Conservation (phyloP, 2,797 vertebrate species). For the Acipenser oxyrinchus region DNA sequence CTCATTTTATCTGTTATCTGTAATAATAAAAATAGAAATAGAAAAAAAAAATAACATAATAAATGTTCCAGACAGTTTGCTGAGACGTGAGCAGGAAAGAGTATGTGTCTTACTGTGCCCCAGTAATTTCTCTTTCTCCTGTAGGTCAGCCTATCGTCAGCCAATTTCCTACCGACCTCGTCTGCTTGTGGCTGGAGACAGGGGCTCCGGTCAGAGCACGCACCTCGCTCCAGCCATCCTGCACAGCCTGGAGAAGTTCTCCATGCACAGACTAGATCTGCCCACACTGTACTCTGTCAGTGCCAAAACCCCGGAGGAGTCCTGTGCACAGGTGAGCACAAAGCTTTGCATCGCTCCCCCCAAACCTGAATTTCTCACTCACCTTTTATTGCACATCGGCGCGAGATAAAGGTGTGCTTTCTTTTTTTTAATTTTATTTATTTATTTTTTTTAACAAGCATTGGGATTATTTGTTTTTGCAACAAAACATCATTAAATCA, state of each 20-base stretch:
- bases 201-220: constrained; percentile 89
- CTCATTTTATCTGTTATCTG: too few species aligned
- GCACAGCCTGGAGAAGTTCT: constrained; percentile 92
- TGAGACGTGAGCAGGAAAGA: too few species aligned
- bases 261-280: constrained; percentile 90
- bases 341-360: background rate
- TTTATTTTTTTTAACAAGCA: too few species aligned
- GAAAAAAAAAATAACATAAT: too few species aligned
- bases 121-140: constrained; percentile 16
- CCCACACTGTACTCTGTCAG: constrained; percentile 96
- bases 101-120: too few species aligned
- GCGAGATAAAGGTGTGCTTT: too few species aligned
- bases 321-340: constrained; percentile 85
- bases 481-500: too few species aligned
- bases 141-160: constrained; percentile 87
- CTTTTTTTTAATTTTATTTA: too few species aligned
- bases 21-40: too few species aligned
- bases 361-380: background rate
- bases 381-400: too few species aligned
- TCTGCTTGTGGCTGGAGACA: constrained; percentile 81
- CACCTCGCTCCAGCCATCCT: constrained; percentile 94
- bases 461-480: too few species aligned
- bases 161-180: constrained; percentile 90
- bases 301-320: constrained; percentile 96
- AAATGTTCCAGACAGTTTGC: too few species aligned